Conservation (phyloP, 2,113 vertebrate species). For the Apodemus speciosus region DNA sequence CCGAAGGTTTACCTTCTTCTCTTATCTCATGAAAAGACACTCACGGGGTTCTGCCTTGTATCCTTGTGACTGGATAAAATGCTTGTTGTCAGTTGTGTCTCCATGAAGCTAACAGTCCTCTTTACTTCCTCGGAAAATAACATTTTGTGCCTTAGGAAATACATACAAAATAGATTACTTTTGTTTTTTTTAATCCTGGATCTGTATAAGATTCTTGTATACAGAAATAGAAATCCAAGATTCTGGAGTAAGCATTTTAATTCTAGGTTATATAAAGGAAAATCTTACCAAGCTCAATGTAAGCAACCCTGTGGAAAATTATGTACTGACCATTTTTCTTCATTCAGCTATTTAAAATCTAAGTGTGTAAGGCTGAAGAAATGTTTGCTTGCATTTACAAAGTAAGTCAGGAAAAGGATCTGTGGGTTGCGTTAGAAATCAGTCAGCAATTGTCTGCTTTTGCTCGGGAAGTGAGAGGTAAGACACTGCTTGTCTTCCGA, state of each 20-base stretch:
- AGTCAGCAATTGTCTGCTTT: neutral
- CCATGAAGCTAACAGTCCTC: neutral
- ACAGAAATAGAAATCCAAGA: conserved; percentile 22
- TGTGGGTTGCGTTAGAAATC: neutral
- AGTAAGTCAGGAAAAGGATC: neutral
- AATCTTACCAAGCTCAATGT: conserved; percentile 2
- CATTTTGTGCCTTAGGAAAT: conserved; percentile 50
- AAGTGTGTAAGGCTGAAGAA: neutral
- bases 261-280: conserved; percentile 2
- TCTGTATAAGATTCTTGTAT: conserved; percentile 19
- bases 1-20: neutral
- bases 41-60: neutral
- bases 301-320: neutral
- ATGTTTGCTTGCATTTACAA: neutral
- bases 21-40: neutral
- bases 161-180: neutral
- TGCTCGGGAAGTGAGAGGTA: neutral
- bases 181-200: neutral
- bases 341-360: neutral
- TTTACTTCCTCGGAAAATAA: conserved; percentile 22
- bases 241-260: neutral
- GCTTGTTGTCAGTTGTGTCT: neutral
- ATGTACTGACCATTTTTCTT: neutral
- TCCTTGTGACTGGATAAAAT: neutral
- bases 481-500: neutral